phyloP scores from a whole-genome alignment of 2,888 invertebrate species.

The Cremastinae sp. region DNA sequence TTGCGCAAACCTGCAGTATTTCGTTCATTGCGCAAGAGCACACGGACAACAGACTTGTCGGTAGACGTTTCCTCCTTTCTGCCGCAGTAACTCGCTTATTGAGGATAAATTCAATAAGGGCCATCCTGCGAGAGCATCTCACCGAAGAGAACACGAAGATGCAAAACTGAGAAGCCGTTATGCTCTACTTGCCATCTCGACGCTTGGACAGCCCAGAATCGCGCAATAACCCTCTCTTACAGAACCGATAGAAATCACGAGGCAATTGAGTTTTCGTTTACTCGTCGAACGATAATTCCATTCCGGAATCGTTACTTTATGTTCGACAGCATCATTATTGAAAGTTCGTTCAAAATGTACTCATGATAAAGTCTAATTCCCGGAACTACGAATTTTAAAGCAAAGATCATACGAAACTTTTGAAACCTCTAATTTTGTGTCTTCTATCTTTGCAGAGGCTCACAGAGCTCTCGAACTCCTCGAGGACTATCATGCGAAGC shows the following conservation, averaged over 20 bases:
- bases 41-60: constrained; percentile 24
- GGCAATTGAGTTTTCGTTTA: constrained; percentile 29
- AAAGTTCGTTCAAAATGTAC: too few relatives aligned
- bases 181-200: not conserved
- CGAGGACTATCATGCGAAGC: constrained; percentile 98
- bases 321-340: constrained; percentile 1
- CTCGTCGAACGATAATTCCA: constrained; percentile 15
- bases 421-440: too few relatives aligned
- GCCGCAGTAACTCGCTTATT: constrained; percentile 65
- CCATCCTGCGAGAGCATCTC: constrained; percentile 52
- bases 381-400: too few relatives aligned
- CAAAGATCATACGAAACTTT: too few relatives aligned
- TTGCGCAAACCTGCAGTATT: constrained; percentile 42
- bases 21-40: constrained; percentile 27
- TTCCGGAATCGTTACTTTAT: constrained; percentile 9
- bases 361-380: too few relatives aligned
- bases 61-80: constrained; percentile 54
- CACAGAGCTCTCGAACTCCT: constrained; percentile 98
- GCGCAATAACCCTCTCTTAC: not conserved
- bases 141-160: constrained; percentile 55
- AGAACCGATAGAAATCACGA: not conserved
- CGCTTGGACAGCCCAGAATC: constrained; percentile 3
- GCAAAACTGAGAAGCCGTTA: not conserved
- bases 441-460: constrained; percentile 86
- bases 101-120: constrained; percentile 68